phyloP scores from a whole-genome alignment of 2,113 vertebrate genomes.

The Capreolus pygargus region DNA sequence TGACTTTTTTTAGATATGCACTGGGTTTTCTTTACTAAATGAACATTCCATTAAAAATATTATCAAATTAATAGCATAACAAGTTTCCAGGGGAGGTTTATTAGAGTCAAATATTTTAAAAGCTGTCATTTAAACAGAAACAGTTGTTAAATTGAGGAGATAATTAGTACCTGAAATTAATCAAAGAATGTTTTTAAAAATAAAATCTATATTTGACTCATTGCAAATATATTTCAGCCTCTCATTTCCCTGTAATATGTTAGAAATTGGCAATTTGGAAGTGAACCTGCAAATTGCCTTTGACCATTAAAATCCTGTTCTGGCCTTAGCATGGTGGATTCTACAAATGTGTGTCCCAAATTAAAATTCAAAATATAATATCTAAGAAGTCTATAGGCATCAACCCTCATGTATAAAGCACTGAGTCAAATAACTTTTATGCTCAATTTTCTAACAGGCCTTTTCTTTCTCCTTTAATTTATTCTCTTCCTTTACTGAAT shows the following conservation, averaged over 20 bases:
- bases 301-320: background rate
- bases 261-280: slow-evolving; percentile 8
- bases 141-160: slow-evolving; percentile 68
- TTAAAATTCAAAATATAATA: background rate
- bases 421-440: background rate
- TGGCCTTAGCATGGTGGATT: background rate
- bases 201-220: slow-evolving; percentile 55
- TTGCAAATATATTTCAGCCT: slow-evolving; percentile 25
- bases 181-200: slow-evolving; percentile 69
- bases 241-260: background rate
- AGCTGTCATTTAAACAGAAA: slow-evolving; percentile 70
- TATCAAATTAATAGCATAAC: slow-evolving; percentile 69
- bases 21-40: slow-evolving; percentile 43
- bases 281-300: background rate
- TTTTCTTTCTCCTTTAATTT: background rate
- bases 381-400: background rate
- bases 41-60: slow-evolving; percentile 53
- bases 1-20: background rate
- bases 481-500: background rate
- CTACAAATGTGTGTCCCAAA: background rate
- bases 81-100: slow-evolving; percentile 70
- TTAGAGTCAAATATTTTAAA: slow-evolving; percentile 73
- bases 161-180: slow-evolving; percentile 76
- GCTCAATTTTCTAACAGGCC: background rate
- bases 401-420: background rate